phyloP scores from a whole-genome alignment of 1,140 invertebrate species.

The Drosophila nikananu region DNA sequence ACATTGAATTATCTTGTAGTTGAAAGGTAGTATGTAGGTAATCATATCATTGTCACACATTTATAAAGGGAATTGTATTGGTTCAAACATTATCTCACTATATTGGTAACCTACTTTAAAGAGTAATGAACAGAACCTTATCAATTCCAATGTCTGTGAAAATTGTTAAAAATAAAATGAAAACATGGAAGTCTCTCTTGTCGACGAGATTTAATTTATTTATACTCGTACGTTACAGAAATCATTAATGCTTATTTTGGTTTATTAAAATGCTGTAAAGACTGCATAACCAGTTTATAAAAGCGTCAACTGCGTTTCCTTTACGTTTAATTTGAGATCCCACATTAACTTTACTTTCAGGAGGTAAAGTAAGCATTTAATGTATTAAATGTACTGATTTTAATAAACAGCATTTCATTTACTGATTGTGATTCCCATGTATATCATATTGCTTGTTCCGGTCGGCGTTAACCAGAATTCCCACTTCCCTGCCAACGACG shows the following conservation, averaged over 20 bases:
- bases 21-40: not conserved
- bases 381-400: not conserved
- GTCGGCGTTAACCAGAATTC: conserved; percentile 20
- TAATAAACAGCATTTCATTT: not conserved
- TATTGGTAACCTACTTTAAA: not conserved
- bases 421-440: conserved; percentile 18
- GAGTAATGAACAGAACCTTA: not conserved
- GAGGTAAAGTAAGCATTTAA: conserved; percentile 25
- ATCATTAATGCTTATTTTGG: conserved; percentile 4
- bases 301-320: not conserved
- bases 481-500: not conserved
- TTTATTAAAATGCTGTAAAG: conserved; percentile 1
- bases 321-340: not conserved
- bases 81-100: no score
- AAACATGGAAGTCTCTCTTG: not conserved
- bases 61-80: not conserved
- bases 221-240: conserved; percentile 11
- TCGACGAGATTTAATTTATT: not conserved
- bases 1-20: not conserved
- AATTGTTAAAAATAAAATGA: not conserved
- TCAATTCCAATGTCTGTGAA: not conserved
- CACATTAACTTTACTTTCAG: conserved; percentile 9
- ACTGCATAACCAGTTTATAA: conserved; percentile 24
- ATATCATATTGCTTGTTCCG: conserved; percentile 31
- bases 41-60: not conserved